Evolutionary conservation across 2,888 invertebrate genomes (phyloP).

Genomic region (Iphiclides podalirius): DNA sequence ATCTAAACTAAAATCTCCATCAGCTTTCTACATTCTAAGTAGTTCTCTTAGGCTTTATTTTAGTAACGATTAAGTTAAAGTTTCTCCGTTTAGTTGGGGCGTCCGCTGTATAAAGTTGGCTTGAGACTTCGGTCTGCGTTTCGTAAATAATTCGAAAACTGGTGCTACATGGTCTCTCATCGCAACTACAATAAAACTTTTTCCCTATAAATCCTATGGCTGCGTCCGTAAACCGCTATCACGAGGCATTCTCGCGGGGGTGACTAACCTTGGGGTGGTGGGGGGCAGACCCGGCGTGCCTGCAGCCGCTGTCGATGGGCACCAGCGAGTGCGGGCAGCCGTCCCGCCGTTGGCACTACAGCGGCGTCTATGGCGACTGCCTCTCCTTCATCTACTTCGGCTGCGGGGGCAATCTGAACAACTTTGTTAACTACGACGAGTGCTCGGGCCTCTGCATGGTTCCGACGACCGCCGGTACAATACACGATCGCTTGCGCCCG

Average conservation of each 20-base stretch:
- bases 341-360: constrained; percentile 86
- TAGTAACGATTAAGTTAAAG: no score
- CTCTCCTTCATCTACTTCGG: constrained; percentile 90
- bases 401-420: constrained; percentile 93
- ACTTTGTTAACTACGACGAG: constrained; percentile 86
- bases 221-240: no score
- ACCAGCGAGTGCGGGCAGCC: constrained; percentile 39
- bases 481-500: constrained; percentile 16
- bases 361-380: constrained; percentile 84
- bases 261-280: constrained; percentile 33
- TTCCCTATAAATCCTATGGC: no score
- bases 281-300: constrained; percentile 55
- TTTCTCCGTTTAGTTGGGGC: no score
- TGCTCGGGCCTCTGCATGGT: constrained; percentile 74
- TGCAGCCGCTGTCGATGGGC: constrained; percentile 48
- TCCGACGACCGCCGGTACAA: constrained; percentile 20
- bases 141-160: no score
- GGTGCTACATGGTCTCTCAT: no score
- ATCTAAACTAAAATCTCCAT: no score
- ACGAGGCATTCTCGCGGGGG: constrained; percentile 22
- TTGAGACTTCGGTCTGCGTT: neutral
- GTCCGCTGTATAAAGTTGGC: neutral
- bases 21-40: no score
- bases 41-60: no score
- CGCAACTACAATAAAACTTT: no score